phyloP scores from a whole-genome alignment of 2,888 invertebrate genomes.

The Sarcophaga subvicina region DNA sequence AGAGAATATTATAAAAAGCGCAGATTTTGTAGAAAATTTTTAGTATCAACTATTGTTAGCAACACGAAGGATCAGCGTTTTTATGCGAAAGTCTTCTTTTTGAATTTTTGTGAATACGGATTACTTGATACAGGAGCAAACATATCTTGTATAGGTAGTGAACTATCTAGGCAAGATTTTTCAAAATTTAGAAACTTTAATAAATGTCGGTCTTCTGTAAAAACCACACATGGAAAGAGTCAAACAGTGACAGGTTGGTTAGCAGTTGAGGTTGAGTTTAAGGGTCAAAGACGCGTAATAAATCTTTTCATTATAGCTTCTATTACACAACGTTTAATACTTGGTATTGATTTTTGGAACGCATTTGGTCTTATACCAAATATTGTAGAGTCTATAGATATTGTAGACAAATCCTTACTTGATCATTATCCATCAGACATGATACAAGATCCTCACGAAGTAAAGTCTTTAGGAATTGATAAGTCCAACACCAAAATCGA shows the following conservation, averaged over 20 bases:
- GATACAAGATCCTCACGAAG: not conserved
- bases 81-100: constrained; percentile 38
- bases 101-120: constrained; percentile 17
- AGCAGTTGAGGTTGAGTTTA: constrained; percentile 19
- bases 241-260: constrained; percentile 32
- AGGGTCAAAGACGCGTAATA: not conserved
- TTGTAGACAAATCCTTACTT: not conserved
- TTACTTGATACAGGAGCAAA: constrained; percentile 35
- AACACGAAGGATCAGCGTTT: constrained; percentile 24
- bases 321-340: constrained; percentile 32
- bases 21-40: constrained; percentile 14
- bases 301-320: constrained; percentile 46
- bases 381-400: constrained; percentile 24
- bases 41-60: constrained; percentile 37
- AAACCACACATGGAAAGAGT: constrained; percentile 32
- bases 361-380: constrained; percentile 36
- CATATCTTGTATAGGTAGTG: constrained; percentile 35
- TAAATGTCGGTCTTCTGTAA: constrained; percentile 30
- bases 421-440: too few relatives aligned
- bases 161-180: constrained; percentile 19
- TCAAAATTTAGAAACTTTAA: not conserved
- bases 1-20: constrained; percentile 21
- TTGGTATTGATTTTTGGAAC: constrained; percentile 52
- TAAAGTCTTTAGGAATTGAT: not conserved
- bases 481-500: not conserved